Evolutionary conservation across 2,888 invertebrate species (phyloP), one percentile per base, ranked within the genome.

Genomic region (Drosophila basisetae): DNA sequence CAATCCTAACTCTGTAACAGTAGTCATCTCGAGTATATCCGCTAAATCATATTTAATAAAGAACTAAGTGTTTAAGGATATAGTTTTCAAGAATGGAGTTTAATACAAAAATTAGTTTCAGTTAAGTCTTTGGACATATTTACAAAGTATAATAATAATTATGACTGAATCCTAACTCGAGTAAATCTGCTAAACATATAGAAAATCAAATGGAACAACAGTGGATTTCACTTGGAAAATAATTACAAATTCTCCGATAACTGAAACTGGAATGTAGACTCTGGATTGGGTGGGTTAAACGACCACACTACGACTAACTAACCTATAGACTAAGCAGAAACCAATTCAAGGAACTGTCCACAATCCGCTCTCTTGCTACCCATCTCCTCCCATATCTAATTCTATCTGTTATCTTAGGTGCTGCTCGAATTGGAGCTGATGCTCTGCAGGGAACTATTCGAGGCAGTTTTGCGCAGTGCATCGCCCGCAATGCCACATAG

Each of bases 391-490:
- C 10, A 52, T 28, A 16, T 39, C 16, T 18, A 25, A 25, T 16
- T 49, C 11, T 50, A 18, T 16, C n/a, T 13, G 4, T 22, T 35
- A 9, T 13, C 37, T 67, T 89, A 91, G 50, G 80, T 85, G 76
- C 92, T 91, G 82, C 91, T 92, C 25, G 91, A 89, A 35, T 91
- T 91, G 47, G 91, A 92, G 78, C 92, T 92, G 66, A 91, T 86
- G 80, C 91, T 92, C 65, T 92, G 92, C 63, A 92, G 68, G 30
- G 93, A 93, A 66, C 83, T 91, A 63, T 90, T 92, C 50, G 93
- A 92, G 63, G 89, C 79, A n/a, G 82, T 81, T 61, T 91, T 91
- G 16, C 88, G 72, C 9, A 81, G 62, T 16, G 86, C 56, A 22
- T 89, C 90, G 16, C 80, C 80, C 1, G 82, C 76, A 11, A 85